Evolutionary conservation across 2,797 vertebrate species (phyloP).

Genomic region (Emys orbicularis): DNA sequence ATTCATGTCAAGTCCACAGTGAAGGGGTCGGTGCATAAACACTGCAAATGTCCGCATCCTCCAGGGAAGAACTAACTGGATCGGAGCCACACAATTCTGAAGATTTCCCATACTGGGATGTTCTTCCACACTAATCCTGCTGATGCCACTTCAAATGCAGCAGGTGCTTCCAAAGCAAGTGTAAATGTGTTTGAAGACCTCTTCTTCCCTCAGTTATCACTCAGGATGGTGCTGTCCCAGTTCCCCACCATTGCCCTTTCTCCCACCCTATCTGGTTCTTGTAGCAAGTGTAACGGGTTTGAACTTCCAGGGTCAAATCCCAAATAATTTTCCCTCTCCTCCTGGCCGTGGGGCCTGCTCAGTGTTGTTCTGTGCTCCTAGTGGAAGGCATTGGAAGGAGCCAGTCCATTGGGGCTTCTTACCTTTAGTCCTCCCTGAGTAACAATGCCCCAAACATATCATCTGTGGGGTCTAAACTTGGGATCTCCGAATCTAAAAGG

Average conservation of each 20-base stretch:
- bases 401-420: background rate
- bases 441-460: background rate
- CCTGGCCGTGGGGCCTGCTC: background rate
- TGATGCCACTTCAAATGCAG: background rate
- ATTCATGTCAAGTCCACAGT: background rate
- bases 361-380: background rate
- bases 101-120: background rate
- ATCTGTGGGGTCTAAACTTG: background rate
- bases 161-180: background rate
- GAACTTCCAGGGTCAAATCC: background rate
- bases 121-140: background rate
- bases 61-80: background rate
- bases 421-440: background rate
- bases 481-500: background rate
- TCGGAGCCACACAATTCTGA: background rate
- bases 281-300: background rate
- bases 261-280: background rate
- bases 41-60: background rate
- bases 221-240: background rate
- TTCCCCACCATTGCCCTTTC: background rate
- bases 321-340: background rate
- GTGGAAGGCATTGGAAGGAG: background rate
- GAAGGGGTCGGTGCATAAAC: background rate
- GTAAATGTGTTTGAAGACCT: background rate
- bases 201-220: background rate